Evolutionary conservation across 2,113 vertebrate genomes (phyloP), one percentile per base, ranked within the genome.

Genomic region (Aleadryas rufinucha): DNA sequence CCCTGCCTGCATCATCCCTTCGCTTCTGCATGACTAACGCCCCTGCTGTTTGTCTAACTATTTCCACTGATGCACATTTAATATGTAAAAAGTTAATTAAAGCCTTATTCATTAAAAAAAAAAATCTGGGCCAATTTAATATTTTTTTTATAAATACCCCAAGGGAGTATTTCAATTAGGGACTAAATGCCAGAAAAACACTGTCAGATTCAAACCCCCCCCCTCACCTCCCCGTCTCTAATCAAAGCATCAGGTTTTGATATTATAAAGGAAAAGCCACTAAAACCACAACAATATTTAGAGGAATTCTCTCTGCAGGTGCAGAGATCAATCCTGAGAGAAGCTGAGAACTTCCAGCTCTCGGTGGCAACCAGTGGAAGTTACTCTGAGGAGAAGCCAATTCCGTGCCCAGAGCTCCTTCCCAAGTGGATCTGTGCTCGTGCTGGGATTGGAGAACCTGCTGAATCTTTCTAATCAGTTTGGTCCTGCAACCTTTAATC

Each of bases 51-150:
- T 94, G 90, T 95, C 90, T 93, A 95, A 90, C 95, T 91, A 84
- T 93, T 97, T 81, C 56, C 7, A 91, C 0, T 57, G 94, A 89
- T 91, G 91, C 50, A 49, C 91, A 31, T 93, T 90, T 91, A 82
- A 96, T 96, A 97, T 88, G 95, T 90, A 96, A 94, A 95, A 97
- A 82, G 65, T 94, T 97, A 97, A 97, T 96, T 97, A 96, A 97
- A 97, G 86, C 53, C 13, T 94, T 97, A 84, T 97, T 96, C 89
- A 94, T 96, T 56, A 88, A 95, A 97, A 93, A 94, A 83, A 97
- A 93, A 94, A 83, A 95, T 90, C 95, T 94, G 86, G 86, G 91
- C 87, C 95, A 96, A 88, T 88, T 94, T 94, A 74, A 42, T 94
- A 3, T 78, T 75, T 87, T 90, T 84, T 87, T 90, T 78, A 76